Base-by-base conservation (phyloP, 2,797 vertebrate genomes). In the Chromobotia macracanthus region DNA sequence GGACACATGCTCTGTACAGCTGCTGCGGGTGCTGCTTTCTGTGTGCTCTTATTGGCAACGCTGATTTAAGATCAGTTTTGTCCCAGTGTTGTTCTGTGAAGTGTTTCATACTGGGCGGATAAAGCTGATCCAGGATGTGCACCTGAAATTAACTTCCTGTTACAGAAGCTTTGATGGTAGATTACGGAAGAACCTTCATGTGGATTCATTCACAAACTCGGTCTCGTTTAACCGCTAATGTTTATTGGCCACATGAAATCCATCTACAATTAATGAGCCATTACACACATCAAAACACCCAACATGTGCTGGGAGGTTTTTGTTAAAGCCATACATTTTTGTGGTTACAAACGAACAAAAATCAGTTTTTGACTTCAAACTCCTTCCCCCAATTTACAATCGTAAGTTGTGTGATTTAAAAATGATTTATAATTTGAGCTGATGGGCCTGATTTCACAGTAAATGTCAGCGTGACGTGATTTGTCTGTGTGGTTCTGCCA, bases 21-120 rank as follows among this genome's bases (percentile, higher is more conserved):
- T 58, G 35, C 63, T 60, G 60, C 18, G 16, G 25, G 60, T 31
- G 28, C 25, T 77, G 38, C 74, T 56, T 46, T 21, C 25, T 16
- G 60, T 19, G 16, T 50, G 46, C 12, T 50, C 12, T 55, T 55
- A n/a, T 21, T 58, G 21, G 55, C 8, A 23, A 12, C 18, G 21
- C 75, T 60, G 75, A 77, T 69, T 55, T 69, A 28, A 70, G 66
- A 70, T 68, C 53, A 69, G 75, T 48, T 1, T 60, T 28, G 50
- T 46, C 66, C 67, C 64, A 55, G 63, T 38, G 35, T 67, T 16
- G 19, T 65, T 16, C 51, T 53, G 51, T 7, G 7, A 9, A 56
- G 12, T 18, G 25, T 67, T 48, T 77, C 18, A 60, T 60, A 55
- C 56, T 18, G 38, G 23, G 25, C 2, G 31, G 61, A 65, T 25